Evolutionary conservation across 2,888 invertebrate species (phyloP).

Genomic region (Drepanosiphum platanoidis): DNA sequence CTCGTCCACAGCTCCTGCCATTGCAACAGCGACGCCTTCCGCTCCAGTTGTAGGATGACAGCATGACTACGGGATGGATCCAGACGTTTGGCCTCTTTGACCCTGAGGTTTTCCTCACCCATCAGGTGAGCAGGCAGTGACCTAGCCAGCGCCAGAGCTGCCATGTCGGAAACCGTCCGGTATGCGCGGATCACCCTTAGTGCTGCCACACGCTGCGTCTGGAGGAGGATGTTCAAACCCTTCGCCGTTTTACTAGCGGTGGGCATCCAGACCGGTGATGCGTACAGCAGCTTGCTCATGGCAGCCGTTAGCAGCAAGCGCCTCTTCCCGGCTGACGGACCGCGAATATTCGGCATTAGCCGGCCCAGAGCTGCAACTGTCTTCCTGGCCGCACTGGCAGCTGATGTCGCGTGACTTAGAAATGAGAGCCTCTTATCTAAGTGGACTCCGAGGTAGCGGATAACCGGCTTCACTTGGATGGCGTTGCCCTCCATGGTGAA

Average conservation of each 20-base stretch:
- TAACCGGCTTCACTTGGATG: background rate
- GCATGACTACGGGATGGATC: no score
- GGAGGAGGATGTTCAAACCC: accelerated
- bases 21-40: background rate
- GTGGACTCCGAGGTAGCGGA: background rate
- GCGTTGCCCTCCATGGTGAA: background rate
- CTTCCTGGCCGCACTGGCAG: background rate
- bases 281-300: background rate
- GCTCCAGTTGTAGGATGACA: background rate
- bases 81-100: background rate
- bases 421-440: background rate
- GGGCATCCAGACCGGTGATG: background rate
- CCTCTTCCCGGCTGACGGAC: background rate
- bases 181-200: background rate
- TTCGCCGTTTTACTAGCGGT: background rate
- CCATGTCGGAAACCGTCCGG: background rate
- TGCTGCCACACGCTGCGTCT: background rate
- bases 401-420: background rate
- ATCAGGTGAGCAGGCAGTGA: background rate
- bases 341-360: slow-evolving; percentile 6
- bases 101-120: background rate
- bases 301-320: background rate
- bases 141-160: background rate
- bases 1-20: background rate
- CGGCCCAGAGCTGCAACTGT: background rate